Percentiles rank a stretch among this genome's conserved stretches.
phyloP scores from a whole-genome alignment of 1,140 invertebrate genomes.

The Mesaphorura yosii region DNA sequence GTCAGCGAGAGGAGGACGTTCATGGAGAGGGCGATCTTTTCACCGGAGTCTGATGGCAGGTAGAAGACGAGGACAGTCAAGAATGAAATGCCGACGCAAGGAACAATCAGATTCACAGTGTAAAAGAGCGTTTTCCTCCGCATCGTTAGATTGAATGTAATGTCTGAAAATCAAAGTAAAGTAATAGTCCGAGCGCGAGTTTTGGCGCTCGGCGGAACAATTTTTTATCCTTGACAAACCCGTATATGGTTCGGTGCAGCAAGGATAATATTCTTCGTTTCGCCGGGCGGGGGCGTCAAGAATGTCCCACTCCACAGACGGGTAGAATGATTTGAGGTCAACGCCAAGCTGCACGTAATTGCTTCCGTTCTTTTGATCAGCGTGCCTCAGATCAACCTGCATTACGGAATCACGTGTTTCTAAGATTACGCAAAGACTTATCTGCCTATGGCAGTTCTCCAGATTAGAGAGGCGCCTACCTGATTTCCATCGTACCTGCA shows the following conservation, averaged over 20 bases:
- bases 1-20: conserved; percentile 95
- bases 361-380: conserved; percentile 59
- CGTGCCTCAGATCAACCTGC: conserved; percentile 74
- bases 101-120: conserved; percentile 81
- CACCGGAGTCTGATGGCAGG: conserved; percentile 86
- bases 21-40: conserved; percentile 89
- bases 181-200: no score
- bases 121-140: conserved; percentile 82
- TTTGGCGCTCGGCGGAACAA: no score
- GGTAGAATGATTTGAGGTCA: conserved; percentile 79
- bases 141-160: conserved; percentile 93
- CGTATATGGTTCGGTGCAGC: not conserved
- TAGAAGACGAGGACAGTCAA: conserved; percentile 92
- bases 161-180: no score
- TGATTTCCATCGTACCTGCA: not conserved
- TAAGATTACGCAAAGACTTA: not conserved
- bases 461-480: not conserved
- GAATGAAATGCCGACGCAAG: conserved; percentile 82
- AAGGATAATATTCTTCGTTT: conserved; percentile 56
- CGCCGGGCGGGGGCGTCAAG: conserved; percentile 70
- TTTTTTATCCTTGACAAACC: not conserved
- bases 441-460: not conserved
- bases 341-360: conserved; percentile 71
- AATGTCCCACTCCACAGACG: conserved; percentile 94
- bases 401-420: not conserved